These are phyloP conservation scores for Penelope pileata DNA, from an alignment of 2,113 vertebrate genomes.

Conservation along the genomic window DNA sequence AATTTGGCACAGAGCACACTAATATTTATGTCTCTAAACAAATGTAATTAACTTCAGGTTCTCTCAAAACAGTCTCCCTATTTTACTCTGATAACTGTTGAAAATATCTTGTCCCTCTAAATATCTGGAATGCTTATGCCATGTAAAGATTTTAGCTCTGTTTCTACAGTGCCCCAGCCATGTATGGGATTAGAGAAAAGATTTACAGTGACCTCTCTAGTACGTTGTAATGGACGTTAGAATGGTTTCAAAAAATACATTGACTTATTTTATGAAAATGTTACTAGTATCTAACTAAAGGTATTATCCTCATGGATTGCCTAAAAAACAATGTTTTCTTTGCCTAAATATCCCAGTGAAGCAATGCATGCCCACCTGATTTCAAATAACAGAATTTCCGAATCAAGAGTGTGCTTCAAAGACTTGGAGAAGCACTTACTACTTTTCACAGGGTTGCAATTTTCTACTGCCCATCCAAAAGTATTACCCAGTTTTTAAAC, in stretches of 20 bases:
- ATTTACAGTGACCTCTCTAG: background rate
- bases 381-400: background rate
- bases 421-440: fast-evolving
- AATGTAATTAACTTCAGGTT: background rate
- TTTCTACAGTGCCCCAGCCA: background rate
- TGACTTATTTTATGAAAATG: background rate
- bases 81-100: background rate
- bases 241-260: background rate
- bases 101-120: background rate
- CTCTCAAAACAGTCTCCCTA: background rate
- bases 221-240: background rate
- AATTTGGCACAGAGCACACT: background rate
- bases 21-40: background rate
- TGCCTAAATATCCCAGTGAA: background rate
- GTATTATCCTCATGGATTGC: background rate
- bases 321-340: background rate
- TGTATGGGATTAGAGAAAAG: background rate
- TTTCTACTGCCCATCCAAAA: background rate
- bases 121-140: background rate
- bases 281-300: background rate
- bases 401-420: background rate
- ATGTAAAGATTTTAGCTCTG: background rate
- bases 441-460: background rate
- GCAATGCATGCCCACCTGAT: background rate
- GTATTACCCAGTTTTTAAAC: background rate